These are phyloP conservation scores for Cheilosia pagana DNA, from an alignment of 2,888 invertebrate species.

Conservation along the genomic window DNA sequence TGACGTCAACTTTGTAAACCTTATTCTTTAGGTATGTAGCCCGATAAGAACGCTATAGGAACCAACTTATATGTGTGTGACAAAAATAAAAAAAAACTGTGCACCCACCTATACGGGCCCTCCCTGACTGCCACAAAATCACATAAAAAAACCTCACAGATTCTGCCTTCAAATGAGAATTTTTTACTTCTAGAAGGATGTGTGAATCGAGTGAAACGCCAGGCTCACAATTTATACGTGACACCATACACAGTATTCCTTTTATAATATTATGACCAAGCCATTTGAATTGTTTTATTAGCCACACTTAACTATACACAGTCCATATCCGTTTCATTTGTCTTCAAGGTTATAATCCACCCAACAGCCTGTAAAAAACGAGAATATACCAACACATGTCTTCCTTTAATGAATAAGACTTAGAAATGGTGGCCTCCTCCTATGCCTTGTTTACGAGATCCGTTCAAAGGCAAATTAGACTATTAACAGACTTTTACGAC, in stretches of 20 bases:
- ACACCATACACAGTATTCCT: neutral
- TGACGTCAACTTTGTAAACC: no score
- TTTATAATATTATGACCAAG: neutral
- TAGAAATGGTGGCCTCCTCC: neutral
- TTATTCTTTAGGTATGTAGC: no score
- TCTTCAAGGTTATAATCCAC: conserved; percentile 7
- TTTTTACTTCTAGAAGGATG: no score
- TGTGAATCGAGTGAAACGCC: no score
- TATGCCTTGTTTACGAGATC: conserved; percentile 34
- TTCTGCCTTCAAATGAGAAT: no score
- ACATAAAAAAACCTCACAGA: no score
- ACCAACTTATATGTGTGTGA: no score
- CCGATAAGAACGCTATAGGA: no score
- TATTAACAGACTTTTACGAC: conserved; percentile 47
- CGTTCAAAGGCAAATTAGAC: conserved; percentile 46
- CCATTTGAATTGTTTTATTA: neutral
- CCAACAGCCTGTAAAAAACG: neutral
- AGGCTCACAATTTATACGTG: neutral
- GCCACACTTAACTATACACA: neutral
- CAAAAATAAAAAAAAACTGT: no score
- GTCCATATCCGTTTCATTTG: conserved; percentile 13
- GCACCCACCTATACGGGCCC: no score
- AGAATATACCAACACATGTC: neutral
- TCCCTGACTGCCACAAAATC: no score
- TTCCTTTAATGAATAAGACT: neutral